A percentile compares a stretch with the other conserved stretches of the same genome.
phyloP scores from a whole-genome alignment of 2,797 vertebrate species.

The Salmo trutta region DNA sequence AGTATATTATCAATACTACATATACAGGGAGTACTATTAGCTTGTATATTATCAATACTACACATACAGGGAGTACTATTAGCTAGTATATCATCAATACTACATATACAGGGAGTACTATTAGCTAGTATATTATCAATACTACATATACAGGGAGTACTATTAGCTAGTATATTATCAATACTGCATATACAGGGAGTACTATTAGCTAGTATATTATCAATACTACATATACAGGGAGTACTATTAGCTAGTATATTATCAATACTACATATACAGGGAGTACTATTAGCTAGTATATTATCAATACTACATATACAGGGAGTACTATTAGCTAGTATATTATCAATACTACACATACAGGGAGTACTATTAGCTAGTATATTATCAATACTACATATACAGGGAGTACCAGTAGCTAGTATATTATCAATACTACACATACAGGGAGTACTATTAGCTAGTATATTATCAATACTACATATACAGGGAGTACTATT shows the following conservation, averaged over 20 bases:
- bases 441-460: no score
- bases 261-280: no score
- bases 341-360: no score
- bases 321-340: not conserved
- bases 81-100: not conserved
- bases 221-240: not conserved
- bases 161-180: not conserved
- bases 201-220: not conserved
- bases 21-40: not conserved
- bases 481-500: no score
- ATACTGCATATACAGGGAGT: not conserved
- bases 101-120: not conserved
- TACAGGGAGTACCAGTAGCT: not conserved
- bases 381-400: not conserved
- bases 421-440: not conserved
- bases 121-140: not conserved
- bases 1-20: not conserved
- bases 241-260: not conserved
- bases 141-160: not conserved
- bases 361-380: not conserved
- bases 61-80: no score
- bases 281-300: not conserved
- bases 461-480: no score
- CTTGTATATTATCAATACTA: not conserved
- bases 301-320: not conserved